Conservation (phyloP, 2,888 invertebrate species). For the Acheta domesticus region DNA sequence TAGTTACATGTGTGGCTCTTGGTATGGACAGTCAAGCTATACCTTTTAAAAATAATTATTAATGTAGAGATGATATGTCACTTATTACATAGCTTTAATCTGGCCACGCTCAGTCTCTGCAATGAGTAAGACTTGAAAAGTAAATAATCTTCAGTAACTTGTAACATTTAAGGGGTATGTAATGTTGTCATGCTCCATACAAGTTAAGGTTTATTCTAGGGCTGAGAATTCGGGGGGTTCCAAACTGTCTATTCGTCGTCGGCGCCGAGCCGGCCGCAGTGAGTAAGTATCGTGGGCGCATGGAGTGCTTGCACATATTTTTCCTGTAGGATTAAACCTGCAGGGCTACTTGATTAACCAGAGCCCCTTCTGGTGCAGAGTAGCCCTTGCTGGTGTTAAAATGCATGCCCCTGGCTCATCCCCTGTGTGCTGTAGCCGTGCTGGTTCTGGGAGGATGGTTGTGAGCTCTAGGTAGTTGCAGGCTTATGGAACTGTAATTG, state of each 20-base stretch:
- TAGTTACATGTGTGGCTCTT: too few relatives aligned
- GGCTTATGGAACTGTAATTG: neutral
- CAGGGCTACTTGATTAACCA: neutral
- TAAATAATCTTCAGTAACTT: constrained; percentile 22
- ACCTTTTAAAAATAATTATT: too few relatives aligned
- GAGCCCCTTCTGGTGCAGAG: neutral
- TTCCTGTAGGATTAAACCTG: neutral
- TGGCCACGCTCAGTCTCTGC: neutral
- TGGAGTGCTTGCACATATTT: constrained; percentile 25
- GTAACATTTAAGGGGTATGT: neutral
- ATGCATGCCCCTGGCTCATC: neutral
- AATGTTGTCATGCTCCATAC: constrained; percentile 36
- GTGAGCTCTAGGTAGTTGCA: neutral
- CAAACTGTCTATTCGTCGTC: constrained; percentile 55
- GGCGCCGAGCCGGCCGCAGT: constrained; percentile 47
- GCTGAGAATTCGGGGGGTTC: constrained; percentile 60
- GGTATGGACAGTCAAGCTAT: too few relatives aligned
- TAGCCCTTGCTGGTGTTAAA: neutral
- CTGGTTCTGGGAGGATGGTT: neutral
- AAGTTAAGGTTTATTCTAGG: constrained; percentile 50
- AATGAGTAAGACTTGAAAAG: neutral
- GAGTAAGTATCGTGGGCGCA: constrained; percentile 47
- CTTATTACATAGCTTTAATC: too few relatives aligned
- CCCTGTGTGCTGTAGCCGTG: neutral
- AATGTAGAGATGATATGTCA: too few relatives aligned